Percentiles rank a stretch among this genome's conserved stretches.
Conservation (phyloP, 2,888 invertebrate genomes). For the Oxyteleia sp. region DNA sequence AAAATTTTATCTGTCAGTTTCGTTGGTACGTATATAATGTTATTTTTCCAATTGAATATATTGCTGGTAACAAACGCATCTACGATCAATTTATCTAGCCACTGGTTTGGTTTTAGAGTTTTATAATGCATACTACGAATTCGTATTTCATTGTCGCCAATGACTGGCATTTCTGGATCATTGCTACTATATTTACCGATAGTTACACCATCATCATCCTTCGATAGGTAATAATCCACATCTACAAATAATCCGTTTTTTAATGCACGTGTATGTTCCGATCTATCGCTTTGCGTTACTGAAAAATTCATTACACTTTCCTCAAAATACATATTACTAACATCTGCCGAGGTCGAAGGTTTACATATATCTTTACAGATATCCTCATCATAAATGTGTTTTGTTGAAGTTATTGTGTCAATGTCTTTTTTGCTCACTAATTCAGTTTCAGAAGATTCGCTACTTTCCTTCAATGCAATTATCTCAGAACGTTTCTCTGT, state of each 20-base stretch:
- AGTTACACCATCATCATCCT: background rate
- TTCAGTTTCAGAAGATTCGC: too few species aligned
- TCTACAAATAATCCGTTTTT: background rate
- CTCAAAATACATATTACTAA: too few species aligned
- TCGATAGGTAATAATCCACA: background rate
- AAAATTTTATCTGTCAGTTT: background rate
- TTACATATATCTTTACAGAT: too few species aligned
- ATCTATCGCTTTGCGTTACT: background rate
- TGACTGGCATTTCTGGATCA: background rate
- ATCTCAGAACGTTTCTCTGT: too few species aligned
- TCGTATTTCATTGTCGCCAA: background rate
- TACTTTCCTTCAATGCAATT: too few species aligned
- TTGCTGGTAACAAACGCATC: constrained; percentile 1
- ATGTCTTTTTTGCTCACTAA: too few species aligned
- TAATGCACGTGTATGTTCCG: background rate
- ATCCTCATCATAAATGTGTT: too few species aligned
- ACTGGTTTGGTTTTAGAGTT: background rate
- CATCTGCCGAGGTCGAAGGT: too few species aligned
- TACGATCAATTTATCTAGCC: background rate
- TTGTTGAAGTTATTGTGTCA: too few species aligned
- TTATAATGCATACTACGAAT: background rate
- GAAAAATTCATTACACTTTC: too few species aligned
- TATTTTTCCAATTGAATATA: background rate
- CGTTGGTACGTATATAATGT: constrained; percentile 3
- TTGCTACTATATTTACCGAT: background rate